These are phyloP conservation scores for Drosophila triauraria DNA, from an alignment of 1,140 invertebrate genomes.

Conservation along the genomic window DNA sequence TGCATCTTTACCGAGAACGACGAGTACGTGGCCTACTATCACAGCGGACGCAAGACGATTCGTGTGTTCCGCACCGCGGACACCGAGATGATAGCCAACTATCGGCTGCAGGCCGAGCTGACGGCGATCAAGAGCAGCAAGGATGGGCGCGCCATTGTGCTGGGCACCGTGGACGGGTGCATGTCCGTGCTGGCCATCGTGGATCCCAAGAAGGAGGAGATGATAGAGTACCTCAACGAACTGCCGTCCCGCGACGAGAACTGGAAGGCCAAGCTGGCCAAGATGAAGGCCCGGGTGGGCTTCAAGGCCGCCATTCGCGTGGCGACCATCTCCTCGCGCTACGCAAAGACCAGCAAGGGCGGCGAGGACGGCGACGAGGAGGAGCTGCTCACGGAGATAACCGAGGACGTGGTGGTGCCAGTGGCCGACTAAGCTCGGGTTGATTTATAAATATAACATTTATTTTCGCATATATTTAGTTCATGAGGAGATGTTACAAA, in stretches of 20 bases:
- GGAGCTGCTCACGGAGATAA: slow-evolving; percentile 71
- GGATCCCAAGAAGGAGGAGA: slow-evolving; percentile 90
- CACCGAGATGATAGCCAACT: slow-evolving; percentile 96
- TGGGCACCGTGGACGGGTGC: slow-evolving; percentile 97
- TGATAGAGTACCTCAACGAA: slow-evolving; percentile 88
- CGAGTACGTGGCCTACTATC: slow-evolving; percentile 98
- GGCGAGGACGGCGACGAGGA: slow-evolving; percentile 67
- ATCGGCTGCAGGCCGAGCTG: slow-evolving; percentile 95
- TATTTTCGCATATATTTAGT: slow-evolving; percentile 67
- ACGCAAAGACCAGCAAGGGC: slow-evolving; percentile 57
- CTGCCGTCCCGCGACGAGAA: slow-evolving; percentile 91
- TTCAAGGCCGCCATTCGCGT: slow-evolving; percentile 88
- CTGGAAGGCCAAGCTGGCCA: slow-evolving; percentile 90
- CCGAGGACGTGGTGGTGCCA: slow-evolving; percentile 65
- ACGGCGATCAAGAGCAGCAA: slow-evolving; percentile 93
- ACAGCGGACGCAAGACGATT: slow-evolving; percentile 95
- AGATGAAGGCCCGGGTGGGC: slow-evolving; percentile 88
- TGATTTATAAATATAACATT: slow-evolving; percentile 81
- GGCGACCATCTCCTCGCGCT: slow-evolving; percentile 79
- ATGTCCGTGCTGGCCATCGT: slow-evolving; percentile 96
- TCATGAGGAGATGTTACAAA: slow-evolving; percentile 71
- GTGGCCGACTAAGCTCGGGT: slow-evolving; percentile 47
- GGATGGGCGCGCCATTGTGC: slow-evolving; percentile 92
- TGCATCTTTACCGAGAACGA: slow-evolving; percentile 97
- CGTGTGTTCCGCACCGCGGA: slow-evolving; percentile 95